phyloP scores from a whole-genome alignment of 1,140 invertebrate genomes.

The Maniola jurtina region DNA sequence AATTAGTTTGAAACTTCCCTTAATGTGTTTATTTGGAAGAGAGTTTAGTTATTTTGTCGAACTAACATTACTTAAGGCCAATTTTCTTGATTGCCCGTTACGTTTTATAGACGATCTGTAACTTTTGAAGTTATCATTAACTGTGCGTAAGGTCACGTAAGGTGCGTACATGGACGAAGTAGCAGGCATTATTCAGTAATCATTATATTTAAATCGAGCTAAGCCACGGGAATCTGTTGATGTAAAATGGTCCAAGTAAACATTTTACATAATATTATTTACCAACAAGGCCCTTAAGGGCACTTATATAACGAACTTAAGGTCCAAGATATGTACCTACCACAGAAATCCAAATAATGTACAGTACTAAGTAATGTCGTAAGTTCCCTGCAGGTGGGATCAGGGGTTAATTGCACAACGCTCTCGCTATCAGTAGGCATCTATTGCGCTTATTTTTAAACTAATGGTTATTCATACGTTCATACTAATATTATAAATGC shows the following conservation, averaged over 20 bases:
- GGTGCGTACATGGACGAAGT: too few relatives aligned
- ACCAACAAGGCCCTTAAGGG: not conserved
- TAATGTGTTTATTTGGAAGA: constrained; percentile 14
- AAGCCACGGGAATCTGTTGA: not conserved
- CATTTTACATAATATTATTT: not conserved
- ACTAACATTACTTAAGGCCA: not conserved
- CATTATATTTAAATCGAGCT: not conserved
- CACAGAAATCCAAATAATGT: too few relatives aligned
- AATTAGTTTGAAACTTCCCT: constrained; percentile 16
- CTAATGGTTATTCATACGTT: too few relatives aligned
- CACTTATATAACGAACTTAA: not conserved
- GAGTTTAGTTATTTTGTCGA: not conserved
- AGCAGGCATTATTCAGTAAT: too few relatives aligned
- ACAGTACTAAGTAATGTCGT: not conserved
- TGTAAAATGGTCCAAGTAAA: not conserved
- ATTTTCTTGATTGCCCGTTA: not conserved
- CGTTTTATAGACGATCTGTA: not conserved
- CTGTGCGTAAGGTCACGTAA: too few relatives aligned
- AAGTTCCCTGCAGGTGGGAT: not conserved
- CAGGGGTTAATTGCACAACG: not conserved
- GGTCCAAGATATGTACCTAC: not conserved
- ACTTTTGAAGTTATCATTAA: not conserved
- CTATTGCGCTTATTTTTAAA: not conserved
- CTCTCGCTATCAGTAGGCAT: not conserved
- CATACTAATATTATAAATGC: too few relatives aligned